These are phyloP conservation scores for Pygocentrus nattereri DNA, from an alignment of 2,797 vertebrate species.

Conservation along the genomic window DNA sequence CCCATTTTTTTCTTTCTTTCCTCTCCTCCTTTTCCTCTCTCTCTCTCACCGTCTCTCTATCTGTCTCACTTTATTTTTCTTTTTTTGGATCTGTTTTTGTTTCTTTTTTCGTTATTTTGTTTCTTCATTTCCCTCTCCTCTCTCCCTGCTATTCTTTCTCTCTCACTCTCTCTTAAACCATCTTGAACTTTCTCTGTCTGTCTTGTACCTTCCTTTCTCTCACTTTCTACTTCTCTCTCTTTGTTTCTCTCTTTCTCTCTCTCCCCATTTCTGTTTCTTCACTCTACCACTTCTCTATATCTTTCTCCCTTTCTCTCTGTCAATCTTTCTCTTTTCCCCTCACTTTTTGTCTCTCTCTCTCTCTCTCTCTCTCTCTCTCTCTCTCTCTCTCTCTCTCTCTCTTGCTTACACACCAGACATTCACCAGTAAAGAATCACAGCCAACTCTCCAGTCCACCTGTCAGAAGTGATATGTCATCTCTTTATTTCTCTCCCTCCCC, in stretches of 20 bases:
- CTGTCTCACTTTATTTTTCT: too few species aligned
- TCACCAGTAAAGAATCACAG: slow-evolving; percentile 19
- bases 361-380: neutral
- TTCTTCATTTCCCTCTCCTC: neutral
- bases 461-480: slow-evolving; percentile 50
- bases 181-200: too few species aligned
- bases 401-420: neutral
- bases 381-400: neutral
- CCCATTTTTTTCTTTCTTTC: too few species aligned
- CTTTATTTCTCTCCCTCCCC: slow-evolving; percentile 21
- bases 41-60: too few species aligned
- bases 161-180: neutral
- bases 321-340: neutral
- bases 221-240: neutral
- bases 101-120: too few species aligned
- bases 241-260: neutral
- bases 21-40: too few species aligned
- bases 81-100: too few species aligned
- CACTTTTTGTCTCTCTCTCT: neutral
- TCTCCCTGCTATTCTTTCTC: neutral
- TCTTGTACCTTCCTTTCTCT: neutral
- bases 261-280: neutral
- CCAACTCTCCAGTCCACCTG: slow-evolving; percentile 31
- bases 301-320: neutral
- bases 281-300: neutral